Conservation (phyloP, 2,113 vertebrate species). For the Lepus timidus region DNA sequence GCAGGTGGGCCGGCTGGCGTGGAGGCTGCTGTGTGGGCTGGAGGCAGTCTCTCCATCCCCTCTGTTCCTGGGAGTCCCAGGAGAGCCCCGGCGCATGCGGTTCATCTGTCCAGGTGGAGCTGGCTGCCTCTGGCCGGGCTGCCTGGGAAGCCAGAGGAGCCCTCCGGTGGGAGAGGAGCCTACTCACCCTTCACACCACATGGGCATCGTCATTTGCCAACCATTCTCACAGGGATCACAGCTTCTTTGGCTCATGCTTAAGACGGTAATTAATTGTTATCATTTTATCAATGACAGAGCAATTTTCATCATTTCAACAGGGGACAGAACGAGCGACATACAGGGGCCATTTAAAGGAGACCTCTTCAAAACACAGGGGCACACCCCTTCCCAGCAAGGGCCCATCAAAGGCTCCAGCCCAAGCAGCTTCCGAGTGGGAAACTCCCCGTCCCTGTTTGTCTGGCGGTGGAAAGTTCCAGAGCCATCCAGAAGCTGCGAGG, state of each 20-base stretch:
- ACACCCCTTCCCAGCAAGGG: too few species aligned
- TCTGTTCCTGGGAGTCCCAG: not conserved
- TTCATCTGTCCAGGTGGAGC: conserved; percentile 20
- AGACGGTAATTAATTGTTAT: conserved; percentile 25
- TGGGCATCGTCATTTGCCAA: not conserved
- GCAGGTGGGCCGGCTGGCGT: not conserved
- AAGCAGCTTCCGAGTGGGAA: not conserved
- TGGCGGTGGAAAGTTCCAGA: not conserved
- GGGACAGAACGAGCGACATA: not conserved
- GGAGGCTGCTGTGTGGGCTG: not conserved
- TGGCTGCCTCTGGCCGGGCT: not conserved
- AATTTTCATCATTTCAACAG: conserved; percentile 16
- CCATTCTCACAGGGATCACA: conserved; percentile 49
- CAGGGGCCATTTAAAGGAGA: not conserved
- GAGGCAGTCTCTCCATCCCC: not conserved
- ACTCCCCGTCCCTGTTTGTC: not conserved
- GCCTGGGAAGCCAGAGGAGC: conserved; percentile 33
- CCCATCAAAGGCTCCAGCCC: not conserved
- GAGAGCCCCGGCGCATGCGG: not conserved
- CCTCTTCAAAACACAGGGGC: not conserved
- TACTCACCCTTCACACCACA: conserved; percentile 11
- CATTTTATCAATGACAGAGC: not conserved
- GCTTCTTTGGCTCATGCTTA: conserved; percentile 25
- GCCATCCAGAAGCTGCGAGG: not conserved
- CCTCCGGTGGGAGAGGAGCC: not conserved